phyloP scores from a whole-genome alignment of 2,113 vertebrate genomes.

The Lamprologus sp. region DNA sequence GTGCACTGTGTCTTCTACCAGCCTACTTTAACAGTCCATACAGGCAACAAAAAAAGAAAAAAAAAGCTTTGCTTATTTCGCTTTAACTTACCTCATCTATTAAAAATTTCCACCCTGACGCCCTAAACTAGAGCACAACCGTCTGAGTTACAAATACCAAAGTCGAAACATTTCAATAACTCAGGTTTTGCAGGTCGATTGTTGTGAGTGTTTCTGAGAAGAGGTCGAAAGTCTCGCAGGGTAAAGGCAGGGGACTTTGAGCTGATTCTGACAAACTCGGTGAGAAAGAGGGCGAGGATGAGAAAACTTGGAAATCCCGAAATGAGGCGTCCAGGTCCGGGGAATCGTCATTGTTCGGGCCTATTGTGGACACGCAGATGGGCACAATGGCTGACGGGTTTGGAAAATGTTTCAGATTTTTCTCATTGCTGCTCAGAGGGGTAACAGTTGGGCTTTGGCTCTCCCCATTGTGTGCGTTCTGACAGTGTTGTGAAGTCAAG shows the following conservation, averaged over 20 bases:
- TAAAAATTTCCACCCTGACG: conserved; percentile 45
- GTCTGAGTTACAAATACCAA: background rate
- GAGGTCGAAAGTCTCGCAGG: conserved; percentile 90
- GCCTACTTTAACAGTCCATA: conserved; percentile 60
- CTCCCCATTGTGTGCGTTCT: conserved; percentile 84
- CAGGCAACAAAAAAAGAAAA: conserved; percentile 34
- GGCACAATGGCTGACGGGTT: conserved; percentile 87
- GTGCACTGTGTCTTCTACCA: background rate
- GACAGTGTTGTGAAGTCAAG: conserved; percentile 80
- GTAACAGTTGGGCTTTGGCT: conserved; percentile 79
- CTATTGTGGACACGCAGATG: conserved; percentile 87
- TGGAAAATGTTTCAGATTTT: conserved; percentile 96
- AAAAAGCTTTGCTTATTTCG: conserved; percentile 22
- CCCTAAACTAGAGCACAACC: conserved; percentile 21
- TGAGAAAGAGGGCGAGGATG: conserved; percentile 86
- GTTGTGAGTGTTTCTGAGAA: conserved; percentile 95
- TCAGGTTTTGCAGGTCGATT: conserved; percentile 92
- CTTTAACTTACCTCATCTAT: conserved; percentile 74
- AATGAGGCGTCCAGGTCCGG: conserved; percentile 84
- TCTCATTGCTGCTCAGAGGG: conserved; percentile 89
- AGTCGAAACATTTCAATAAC: conserved; percentile 72
- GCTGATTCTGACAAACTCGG: conserved; percentile 85
- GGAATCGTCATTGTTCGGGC: conserved; percentile 88
- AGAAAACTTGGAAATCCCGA: conserved; percentile 88
- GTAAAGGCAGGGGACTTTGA: conserved; percentile 85